Evolutionary conservation across 1,140 invertebrate species (phyloP).

Genomic region (Magallana angulata): DNA sequence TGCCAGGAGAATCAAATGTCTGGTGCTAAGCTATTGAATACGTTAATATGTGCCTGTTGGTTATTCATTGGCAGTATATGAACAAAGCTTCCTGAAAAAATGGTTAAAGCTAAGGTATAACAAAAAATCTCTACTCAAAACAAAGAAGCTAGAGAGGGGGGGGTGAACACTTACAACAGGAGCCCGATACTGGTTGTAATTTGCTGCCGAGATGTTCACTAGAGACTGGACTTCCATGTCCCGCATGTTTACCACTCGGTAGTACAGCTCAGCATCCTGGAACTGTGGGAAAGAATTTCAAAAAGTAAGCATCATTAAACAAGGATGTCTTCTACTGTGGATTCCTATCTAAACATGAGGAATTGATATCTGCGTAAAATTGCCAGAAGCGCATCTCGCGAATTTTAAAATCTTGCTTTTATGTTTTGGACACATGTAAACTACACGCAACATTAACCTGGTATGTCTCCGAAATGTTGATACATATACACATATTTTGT

Average conservation of each 20-base stretch:
- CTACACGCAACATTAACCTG: not conserved
- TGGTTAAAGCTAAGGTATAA: conserved; percentile 17
- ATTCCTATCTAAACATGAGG: too few relatives aligned
- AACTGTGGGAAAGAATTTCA: conserved; percentile 60
- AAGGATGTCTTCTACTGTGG: too few relatives aligned
- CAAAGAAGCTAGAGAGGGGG: not conserved
- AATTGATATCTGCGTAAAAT: too few relatives aligned
- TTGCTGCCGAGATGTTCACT: conserved; percentile 72
- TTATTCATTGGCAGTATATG: conserved; percentile 3
- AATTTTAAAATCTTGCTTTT: too few relatives aligned
- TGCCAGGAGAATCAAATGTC: not conserved
- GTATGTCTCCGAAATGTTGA: too few relatives aligned
- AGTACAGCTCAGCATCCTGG: conserved; percentile 74
- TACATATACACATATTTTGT: too few relatives aligned
- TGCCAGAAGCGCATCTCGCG: too few relatives aligned
- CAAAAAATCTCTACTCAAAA: conserved; percentile 13
- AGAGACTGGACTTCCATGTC: conserved; percentile 74
- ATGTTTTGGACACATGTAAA: too few relatives aligned
- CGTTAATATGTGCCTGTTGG: not conserved
- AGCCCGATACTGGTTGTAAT: conserved; percentile 71
- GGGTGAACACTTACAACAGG: conserved; percentile 66
- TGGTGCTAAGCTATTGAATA: not conserved
- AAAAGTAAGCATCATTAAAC: not conserved
- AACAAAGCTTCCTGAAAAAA: conserved; percentile 35
- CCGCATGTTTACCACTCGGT: conserved; percentile 75